Base-by-base conservation (phyloP, 2,888 invertebrate species). In the Hemicrepidius hirtus region DNA sequence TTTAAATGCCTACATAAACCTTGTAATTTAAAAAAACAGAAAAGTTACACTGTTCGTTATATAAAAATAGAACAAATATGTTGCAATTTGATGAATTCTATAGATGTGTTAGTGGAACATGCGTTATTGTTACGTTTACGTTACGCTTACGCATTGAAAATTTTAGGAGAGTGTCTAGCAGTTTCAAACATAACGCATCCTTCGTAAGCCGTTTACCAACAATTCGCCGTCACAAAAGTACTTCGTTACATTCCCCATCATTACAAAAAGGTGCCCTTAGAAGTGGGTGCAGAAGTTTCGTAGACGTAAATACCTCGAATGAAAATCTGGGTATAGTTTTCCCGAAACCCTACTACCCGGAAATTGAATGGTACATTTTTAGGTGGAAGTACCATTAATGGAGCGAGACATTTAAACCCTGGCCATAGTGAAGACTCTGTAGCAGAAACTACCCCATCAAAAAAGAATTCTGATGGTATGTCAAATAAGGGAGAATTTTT, bases 141-240 rank as follows among this genome's bases (percentile, higher is more conserved):
- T n/a, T 3, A 41, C 1, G 10, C 49, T 55, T 18, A 55, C 18
- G 10, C 35, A 35, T 13, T 35, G 28, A 35, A 32, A 40, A 73
- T 82, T 85, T 81, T 88, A 93, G 93, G 88, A 91, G 93, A 84
- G 92, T 92, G 86, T 92, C 93, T 84, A 91, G 89, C 88, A 95
- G 95, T 87, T 96, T 95, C 91, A 96, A 96, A 90, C 95, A 95
- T 90, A 96, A 96, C 88, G 94, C 96, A 80, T 96, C 96, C 69
- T 97, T 97, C 88, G 96, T 96, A 86, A 95, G 96, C 83, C 92
- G 96, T 80, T 90, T 96, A 87, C 96, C 96, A 81, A 95, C 95
- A 76, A 95, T 95, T 86, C 91, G 95, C 74, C 91, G 95, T 46
- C 93, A 94, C 88, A 94, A 94, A 86, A 93, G 93, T 85, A 92